Evolutionary conservation across 1,140 invertebrate species (phyloP), one percentile per base, ranked within the genome.

Genomic region (Metopolophium dirhodum): DNA sequence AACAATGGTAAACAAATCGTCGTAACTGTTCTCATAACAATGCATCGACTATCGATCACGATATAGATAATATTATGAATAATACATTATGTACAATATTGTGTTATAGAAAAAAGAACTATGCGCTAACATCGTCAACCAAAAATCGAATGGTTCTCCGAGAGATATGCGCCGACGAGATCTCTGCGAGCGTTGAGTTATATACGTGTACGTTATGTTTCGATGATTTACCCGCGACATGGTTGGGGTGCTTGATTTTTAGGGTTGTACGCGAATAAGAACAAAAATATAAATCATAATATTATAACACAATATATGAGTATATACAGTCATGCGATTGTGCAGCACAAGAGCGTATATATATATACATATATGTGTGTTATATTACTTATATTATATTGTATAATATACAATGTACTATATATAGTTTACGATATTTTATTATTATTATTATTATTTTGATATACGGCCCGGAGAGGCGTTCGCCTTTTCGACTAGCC

Each of bases 261-360:
- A 2, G 61, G 61, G n/a, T 35, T 77, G 30, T 77, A 77, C 61
- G 61, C 14, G 61, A 77, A 18, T 7, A 77, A n/a, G 14, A 77
- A 77, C 61, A 7, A n/a, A 68, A 77, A 77, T 77, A n/a, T 77
- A 77, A 77, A 77, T 77, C 61, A 68, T 68, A 68, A 68, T 68
- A 68, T 20, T 57, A 30, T 61, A 26, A 11, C 9, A 61, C 8
- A 26, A 26, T 57, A 57, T 57, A 61, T 61, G 7, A 57, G 54
- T 23, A 23, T 23, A 61, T 30, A 61, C 4, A 61, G 57, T 30
- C 3, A 11, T 4, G 11, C 26, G 57, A 61, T 61, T 61, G 57
- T 61, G 26, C 26, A 4, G 37, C 37, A 37, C n/a, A n/a, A n/a
- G n/a, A n/a, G n/a, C n/a, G n/a, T n/a, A n/a, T n/a, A n/a, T n/a